Evolutionary conservation across 2,113 vertebrate species (phyloP).

Genomic region (Synodontis membranacea): DNA sequence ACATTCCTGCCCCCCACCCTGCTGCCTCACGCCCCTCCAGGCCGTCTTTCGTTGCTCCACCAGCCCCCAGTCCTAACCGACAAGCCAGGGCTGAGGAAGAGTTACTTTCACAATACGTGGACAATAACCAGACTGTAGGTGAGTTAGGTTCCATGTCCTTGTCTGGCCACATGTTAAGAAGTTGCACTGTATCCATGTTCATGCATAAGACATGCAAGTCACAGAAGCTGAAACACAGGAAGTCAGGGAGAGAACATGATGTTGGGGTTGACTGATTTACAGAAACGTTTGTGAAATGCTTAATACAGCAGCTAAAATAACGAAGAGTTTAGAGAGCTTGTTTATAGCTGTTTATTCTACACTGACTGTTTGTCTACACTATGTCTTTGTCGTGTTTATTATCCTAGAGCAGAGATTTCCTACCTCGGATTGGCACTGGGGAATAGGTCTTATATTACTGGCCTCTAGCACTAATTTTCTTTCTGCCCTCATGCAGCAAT

Average conservation of each 20-base stretch:
- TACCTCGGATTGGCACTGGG: too few relatives aligned
- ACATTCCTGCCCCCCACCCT: slow-evolving; percentile 62
- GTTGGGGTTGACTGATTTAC: background rate
- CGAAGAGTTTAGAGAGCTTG: too few relatives aligned
- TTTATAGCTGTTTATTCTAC: background rate
- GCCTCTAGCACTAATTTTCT: too few relatives aligned
- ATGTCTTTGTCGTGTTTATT: too few relatives aligned
- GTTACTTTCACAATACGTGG: slow-evolving; percentile 86
- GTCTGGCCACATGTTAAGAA: background rate
- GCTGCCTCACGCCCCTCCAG: slow-evolving; percentile 50
- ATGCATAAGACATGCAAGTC: background rate
- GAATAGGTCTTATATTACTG: too few relatives aligned
- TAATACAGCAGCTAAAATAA: background rate
- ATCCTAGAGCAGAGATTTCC: too few relatives aligned
- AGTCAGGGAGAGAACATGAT: background rate
- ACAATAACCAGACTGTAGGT: slow-evolving; percentile 78
- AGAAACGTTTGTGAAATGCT: background rate
- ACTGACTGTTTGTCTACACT: background rate
- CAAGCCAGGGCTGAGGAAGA: slow-evolving; percentile 79
- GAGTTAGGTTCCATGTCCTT: slow-evolving; percentile 47
- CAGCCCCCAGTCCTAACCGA: slow-evolving; percentile 57
- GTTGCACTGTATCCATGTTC: background rate
- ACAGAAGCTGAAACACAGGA: background rate
- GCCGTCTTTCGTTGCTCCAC: slow-evolving; percentile 60
- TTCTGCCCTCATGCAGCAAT: too few relatives aligned